phyloP scores from a whole-genome alignment of 2,113 vertebrate genomes.

The Microtus richardsoni region DNA sequence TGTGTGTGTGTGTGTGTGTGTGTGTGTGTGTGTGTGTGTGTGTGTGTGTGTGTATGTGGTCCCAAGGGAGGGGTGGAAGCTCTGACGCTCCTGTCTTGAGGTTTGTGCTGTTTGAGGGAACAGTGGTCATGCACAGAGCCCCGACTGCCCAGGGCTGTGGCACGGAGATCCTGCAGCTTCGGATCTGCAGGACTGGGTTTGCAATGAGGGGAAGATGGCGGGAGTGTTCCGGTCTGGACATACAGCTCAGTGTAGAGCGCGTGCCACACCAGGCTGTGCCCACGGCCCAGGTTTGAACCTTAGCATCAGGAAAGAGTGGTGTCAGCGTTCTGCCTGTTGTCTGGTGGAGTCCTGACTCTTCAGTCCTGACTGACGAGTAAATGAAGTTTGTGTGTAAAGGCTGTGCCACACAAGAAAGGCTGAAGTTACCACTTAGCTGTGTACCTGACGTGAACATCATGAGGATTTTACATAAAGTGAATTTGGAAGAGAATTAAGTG shows the following conservation, averaged over 20 bases:
- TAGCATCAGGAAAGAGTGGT: neutral
- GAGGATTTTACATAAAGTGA: neutral
- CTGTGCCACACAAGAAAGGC: neutral
- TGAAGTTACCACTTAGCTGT: too few species aligned
- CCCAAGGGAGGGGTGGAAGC: neutral
- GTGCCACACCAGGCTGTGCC: neutral
- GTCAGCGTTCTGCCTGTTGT: too few species aligned
- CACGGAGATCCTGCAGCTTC: neutral
- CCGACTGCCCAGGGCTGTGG: neutral
- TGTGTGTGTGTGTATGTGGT: neutral
- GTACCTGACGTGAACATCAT: too few species aligned
- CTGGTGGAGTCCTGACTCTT: neutral
- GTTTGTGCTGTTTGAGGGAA: neutral
- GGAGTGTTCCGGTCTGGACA: neutral
- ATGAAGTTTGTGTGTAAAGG: neutral
- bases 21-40: neutral
- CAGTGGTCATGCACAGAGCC: neutral
- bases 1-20: neutral
- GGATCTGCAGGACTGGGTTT: neutral
- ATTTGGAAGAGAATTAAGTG: neutral
- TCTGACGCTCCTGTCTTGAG: neutral
- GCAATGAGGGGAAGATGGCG: neutral
- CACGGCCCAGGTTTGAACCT: neutral
- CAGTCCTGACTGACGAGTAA: neutral
- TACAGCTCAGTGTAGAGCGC: neutral